These are phyloP conservation scores for Theonella swinhoei DNA, from an alignment of 37 sponge, comb jelly and placozoan genomes.

Conservation along the genomic window DNA sequence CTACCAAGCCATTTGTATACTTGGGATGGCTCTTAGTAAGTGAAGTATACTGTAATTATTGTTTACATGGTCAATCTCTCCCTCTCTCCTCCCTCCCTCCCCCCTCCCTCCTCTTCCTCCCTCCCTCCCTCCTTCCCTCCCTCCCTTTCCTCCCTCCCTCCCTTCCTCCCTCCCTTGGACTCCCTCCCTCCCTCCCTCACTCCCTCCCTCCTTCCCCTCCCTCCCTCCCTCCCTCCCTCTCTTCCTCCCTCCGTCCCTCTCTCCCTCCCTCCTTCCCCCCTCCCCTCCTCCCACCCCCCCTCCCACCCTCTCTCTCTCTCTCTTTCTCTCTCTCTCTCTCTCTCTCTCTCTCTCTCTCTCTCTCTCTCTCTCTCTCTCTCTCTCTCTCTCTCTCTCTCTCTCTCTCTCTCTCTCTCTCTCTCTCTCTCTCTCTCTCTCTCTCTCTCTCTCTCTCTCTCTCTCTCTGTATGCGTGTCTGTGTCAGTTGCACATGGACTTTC, in stretches of 20 bases:
- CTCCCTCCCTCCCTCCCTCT: neutral
- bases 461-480: too few relatives aligned
- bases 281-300: too few relatives aligned
- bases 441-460: slow-evolving; percentile 27
- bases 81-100: neutral
- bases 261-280: neutral
- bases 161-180: too few relatives aligned
- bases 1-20: too few relatives aligned
- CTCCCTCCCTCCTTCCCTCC: neutral
- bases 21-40: too few relatives aligned
- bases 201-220: neutral
- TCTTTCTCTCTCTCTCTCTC: slow-evolving; percentile 4
- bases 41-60: neutral
- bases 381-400: slow-evolving; percentile 14
- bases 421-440: slow-evolving; percentile 39
- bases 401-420: slow-evolving; percentile 47
- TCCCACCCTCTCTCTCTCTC: too few relatives aligned
- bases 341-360: slow-evolving; percentile 19
- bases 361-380: slow-evolving; percentile 21
- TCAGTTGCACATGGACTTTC: too few relatives aligned
- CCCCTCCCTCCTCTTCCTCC: slow-evolving; percentile 7
- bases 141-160: neutral
- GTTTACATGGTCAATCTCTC: too few relatives aligned
- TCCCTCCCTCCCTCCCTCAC: too few relatives aligned
- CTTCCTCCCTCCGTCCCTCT: neutral